These are phyloP conservation scores for Pentalonia nigronervosa DNA, from an alignment of 1,140 invertebrate genomes.

Conservation along the genomic window DNA sequence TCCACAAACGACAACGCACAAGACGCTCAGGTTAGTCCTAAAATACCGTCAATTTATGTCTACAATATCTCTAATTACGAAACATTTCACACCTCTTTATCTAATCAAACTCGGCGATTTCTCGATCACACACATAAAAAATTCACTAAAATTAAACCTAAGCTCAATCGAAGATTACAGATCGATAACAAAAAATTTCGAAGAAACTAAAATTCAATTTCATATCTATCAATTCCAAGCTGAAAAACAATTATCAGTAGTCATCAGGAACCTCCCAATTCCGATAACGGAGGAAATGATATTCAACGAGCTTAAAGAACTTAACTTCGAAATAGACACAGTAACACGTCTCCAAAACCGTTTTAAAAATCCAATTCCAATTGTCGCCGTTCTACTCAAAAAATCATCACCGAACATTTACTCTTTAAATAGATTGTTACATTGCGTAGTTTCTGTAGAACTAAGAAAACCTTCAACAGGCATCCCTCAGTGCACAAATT, in stretches of 20 bases:
- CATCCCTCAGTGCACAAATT: no score
- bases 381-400: neutral
- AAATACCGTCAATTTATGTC: no score
- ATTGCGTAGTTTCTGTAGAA: neutral
- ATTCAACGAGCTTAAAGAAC: neutral
- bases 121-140: neutral
- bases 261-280: neutral
- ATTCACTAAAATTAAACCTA: neutral
- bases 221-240: neutral
- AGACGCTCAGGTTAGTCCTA: neutral
- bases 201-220: neutral
- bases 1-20: no score
- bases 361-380: no score
- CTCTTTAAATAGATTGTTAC: slow-evolving; percentile 11
- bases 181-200: neutral
- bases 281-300: neutral
- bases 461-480: no score
- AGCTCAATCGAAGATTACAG: neutral
- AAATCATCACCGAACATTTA: neutral
- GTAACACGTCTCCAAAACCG: slow-evolving; percentile 6
- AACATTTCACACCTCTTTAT: neutral
- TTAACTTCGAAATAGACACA: neutral
- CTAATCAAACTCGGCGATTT: neutral
- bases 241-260: neutral
- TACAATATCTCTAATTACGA: no score